Percentiles rank a stretch among this genome's conserved stretches.
Evolutionary conservation across 2,888 invertebrate species (phyloP).

Genomic region (Dinocampus coccinellae): DNA sequence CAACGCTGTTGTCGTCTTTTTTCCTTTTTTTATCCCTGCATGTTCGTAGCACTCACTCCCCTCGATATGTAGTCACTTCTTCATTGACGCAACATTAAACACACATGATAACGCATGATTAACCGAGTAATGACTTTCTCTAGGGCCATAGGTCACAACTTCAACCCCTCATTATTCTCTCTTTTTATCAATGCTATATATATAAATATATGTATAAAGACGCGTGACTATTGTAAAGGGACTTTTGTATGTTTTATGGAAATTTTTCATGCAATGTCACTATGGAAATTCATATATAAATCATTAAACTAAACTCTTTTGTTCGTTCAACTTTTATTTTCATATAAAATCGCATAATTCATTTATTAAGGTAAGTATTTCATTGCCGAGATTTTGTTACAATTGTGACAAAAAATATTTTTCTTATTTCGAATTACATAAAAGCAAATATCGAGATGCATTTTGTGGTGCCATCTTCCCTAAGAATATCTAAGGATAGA

Average conservation of each 20-base stretch:
- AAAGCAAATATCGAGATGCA: too few species aligned
- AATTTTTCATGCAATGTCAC: background rate
- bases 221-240: background rate
- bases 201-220: background rate
- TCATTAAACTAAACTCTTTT: background rate
- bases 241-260: background rate
- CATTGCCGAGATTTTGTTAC: too few species aligned
- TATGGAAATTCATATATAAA: background rate
- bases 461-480: constrained; percentile 46
- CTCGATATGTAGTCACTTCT: constrained; percentile 57
- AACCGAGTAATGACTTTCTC: constrained; percentile 67
- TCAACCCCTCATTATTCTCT: constrained; percentile 33
- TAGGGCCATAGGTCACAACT: constrained; percentile 28
- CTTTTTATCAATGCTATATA: background rate
- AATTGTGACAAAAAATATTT: too few species aligned
- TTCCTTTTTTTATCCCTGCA: constrained; percentile 32
- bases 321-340: background rate
- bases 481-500: constrained; percentile 2
- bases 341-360: background rate
- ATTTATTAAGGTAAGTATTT: too few species aligned
- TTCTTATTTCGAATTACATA: too few species aligned
- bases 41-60: constrained; percentile 55
- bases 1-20: too few species aligned
- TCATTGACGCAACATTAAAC: constrained; percentile 69
- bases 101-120: constrained; percentile 69